A percentile compares a stretch with the other conserved stretches of the same genome.
phyloP scores from a whole-genome alignment of 2,888 invertebrate genomes.

The Hedychridium roseum region DNA sequence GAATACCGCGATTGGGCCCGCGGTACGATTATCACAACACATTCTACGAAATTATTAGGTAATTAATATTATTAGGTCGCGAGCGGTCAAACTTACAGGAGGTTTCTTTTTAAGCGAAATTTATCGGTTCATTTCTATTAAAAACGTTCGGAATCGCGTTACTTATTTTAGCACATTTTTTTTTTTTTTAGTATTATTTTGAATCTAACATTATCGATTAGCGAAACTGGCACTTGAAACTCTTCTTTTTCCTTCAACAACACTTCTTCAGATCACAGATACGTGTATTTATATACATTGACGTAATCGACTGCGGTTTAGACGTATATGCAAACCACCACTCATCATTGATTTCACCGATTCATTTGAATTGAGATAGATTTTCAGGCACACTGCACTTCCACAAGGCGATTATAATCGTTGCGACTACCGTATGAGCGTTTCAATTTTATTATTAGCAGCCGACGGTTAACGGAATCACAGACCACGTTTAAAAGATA shows the following conservation, averaged over 20 bases:
- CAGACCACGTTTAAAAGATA: too few species aligned
- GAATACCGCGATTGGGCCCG: conserved; percentile 11
- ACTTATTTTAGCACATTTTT: background rate
- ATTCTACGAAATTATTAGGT: too few species aligned
- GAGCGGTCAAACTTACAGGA: too few species aligned
- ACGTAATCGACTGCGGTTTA: too few species aligned
- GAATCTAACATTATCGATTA: conserved; percentile 3
- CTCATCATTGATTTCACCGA: too few species aligned
- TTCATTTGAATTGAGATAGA: background rate
- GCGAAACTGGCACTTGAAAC: conserved; percentile 39
- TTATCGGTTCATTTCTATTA: too few species aligned
- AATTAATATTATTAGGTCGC: too few species aligned
- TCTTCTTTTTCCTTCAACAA: conserved; percentile 20
- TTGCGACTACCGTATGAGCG: too few species aligned
- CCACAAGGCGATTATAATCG: conserved; percentile 9
- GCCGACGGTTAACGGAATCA: conserved; percentile 27
- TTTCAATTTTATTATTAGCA: background rate
- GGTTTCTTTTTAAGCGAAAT: too few species aligned
- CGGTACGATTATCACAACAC: conserved; percentile 35
- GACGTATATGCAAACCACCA: too few species aligned
- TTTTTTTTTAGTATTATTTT: background rate
- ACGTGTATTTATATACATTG: conserved; percentile 19
- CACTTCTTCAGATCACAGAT: conserved; percentile 40
- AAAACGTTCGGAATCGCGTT: too few species aligned
- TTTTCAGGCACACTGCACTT: conserved; percentile 29